Evolutionary conservation across 2,797 vertebrate species (phyloP), one percentile per base, ranked within the genome.

Genomic region (Acanthornis magna): DNA sequence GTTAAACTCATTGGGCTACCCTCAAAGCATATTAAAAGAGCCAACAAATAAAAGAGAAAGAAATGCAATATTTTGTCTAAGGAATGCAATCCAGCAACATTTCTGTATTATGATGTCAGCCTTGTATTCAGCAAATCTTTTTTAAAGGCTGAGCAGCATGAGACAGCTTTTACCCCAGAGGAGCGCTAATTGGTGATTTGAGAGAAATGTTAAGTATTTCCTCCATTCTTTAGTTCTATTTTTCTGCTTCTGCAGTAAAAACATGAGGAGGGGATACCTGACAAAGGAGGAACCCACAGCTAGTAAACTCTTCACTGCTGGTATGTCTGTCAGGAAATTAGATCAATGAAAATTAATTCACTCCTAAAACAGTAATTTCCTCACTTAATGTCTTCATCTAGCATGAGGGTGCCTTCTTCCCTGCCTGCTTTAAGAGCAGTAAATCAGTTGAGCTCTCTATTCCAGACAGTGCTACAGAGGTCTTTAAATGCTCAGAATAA

Each of bases 271-370:
- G 30, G 38, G 16, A 62, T 51, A 81, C 13, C n/a, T n/a, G 74
- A 68, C 26, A 36, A 62, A 90, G 76, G 48, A 86, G 70, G n/a
- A 90, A 32, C 51, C 32, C 63, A 38, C 40, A 38, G 66, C 68
- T 78, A 77, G 73, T 58, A 79, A 93, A 88, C 25, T 36, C 62
- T 40, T 88, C 60, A 65, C 55, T 72, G 45, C 43, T 68, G 58
- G 5, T 81, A 13, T n/a, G 5, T 72, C 77, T 92, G 32, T 86
- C 85, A 91, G 81, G 67, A 90, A 85, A 71, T 88, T 32, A 76
- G 86, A 93, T 85, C 77, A 77, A 78, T 76, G 88, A 77, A 82
- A 93, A 84, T 87, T 85, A 95, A 94, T 45, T 88, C 22, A 30
- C 48, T 91, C 55, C 73, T 90, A 3, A 66, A 90, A 55, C 2